These are phyloP conservation scores for Todus mexicanus DNA, from an alignment of 2,797 vertebrate species.

Conservation along the genomic window DNA sequence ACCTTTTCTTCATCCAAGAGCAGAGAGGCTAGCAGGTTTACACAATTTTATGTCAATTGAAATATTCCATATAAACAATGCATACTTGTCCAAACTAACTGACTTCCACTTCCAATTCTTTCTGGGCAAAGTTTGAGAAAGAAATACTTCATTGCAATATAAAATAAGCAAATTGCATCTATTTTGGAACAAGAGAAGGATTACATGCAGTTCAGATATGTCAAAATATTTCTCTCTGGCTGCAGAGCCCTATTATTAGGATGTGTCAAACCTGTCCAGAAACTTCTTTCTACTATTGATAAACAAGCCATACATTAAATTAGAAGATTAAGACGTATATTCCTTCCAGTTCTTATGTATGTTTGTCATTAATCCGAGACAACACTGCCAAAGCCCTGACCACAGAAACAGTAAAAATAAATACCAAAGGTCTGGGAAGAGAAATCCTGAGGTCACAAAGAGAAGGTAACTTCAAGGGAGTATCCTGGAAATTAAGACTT, in stretches of 20 bases:
- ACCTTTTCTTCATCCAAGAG: slow-evolving; percentile 33
- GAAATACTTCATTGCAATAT: slow-evolving; percentile 12
- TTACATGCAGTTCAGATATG: background rate
- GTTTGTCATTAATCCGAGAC: slow-evolving; percentile 42
- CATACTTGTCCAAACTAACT: slow-evolving; percentile 34
- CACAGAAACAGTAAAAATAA: slow-evolving; percentile 61
- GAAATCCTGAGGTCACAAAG: slow-evolving; percentile 60
- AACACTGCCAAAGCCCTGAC: slow-evolving; percentile 30
- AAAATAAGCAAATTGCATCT: slow-evolving; percentile 51
- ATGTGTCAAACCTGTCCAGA: slow-evolving; percentile 42
- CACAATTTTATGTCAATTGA: slow-evolving; percentile 49
- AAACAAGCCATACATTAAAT: slow-evolving; percentile 44
- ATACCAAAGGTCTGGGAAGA: slow-evolving; percentile 56
- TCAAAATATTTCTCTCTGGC: slow-evolving; percentile 9
- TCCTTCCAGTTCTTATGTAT: slow-evolving; percentile 40
- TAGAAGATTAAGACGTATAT: background rate
- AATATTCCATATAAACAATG: slow-evolving; percentile 58
- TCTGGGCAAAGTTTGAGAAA: slow-evolving; percentile 37
- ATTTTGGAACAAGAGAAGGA: slow-evolving; percentile 27
- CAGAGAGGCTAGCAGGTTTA: slow-evolving; percentile 36
- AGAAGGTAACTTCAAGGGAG: slow-evolving; percentile 63
- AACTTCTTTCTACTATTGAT: slow-evolving; percentile 37
- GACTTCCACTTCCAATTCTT: slow-evolving; percentile 45
- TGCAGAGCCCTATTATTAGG: slow-evolving; percentile 30
- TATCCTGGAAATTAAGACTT: slow-evolving; percentile 59